Conservation (phyloP, 2,113 vertebrate genomes). For the Petroica traversi region DNA sequence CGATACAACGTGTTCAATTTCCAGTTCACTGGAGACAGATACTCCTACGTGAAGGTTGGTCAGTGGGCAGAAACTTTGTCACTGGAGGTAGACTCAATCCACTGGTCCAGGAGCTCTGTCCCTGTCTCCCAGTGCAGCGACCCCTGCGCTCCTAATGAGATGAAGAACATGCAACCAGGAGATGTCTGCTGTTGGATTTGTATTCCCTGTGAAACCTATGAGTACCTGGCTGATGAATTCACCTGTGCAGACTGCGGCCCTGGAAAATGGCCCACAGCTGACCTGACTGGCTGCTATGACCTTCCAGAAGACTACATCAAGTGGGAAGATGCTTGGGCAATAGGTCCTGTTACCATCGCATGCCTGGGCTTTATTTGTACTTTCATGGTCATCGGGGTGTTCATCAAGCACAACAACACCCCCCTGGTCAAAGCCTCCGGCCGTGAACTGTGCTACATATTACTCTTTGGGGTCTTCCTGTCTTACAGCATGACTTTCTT, state of each 20-base stretch:
- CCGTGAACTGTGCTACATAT: conserved; percentile 94
- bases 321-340: conserved; percentile 98
- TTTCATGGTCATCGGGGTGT: conserved; percentile 87
- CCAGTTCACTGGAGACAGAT: conserved; percentile 83
- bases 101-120: conserved; percentile 85
- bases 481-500: conserved; percentile 98
- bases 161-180: conserved; percentile 99
- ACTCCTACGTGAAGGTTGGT: conserved; percentile 89
- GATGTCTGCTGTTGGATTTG: conserved; percentile 99
- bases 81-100: conserved; percentile 85
- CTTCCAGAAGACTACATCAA: conserved; percentile 97
- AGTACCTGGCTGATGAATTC: conserved; percentile 95
- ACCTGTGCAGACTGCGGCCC: conserved; percentile 90
- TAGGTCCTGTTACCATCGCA: conserved; percentile 94
- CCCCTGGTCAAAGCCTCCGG: conserved; percentile 97
- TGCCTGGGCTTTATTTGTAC: conserved; percentile 94
- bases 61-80: conserved; percentile 93
- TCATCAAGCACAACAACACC: conserved; percentile 92
- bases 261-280: conserved; percentile 91
- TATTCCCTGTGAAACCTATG: conserved; percentile 91
- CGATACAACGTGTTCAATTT: conserved; percentile 98
- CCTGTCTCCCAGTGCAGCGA: conserved; percentile 97
- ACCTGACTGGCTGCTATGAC: conserved; percentile 90
- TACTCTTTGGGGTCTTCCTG: conserved; percentile 92
- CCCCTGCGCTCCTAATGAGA: conserved; percentile 94